These are phyloP conservation scores for Ctenomys sociabilis DNA, from an alignment of 2,113 vertebrate species.

Conservation along the genomic window DNA sequence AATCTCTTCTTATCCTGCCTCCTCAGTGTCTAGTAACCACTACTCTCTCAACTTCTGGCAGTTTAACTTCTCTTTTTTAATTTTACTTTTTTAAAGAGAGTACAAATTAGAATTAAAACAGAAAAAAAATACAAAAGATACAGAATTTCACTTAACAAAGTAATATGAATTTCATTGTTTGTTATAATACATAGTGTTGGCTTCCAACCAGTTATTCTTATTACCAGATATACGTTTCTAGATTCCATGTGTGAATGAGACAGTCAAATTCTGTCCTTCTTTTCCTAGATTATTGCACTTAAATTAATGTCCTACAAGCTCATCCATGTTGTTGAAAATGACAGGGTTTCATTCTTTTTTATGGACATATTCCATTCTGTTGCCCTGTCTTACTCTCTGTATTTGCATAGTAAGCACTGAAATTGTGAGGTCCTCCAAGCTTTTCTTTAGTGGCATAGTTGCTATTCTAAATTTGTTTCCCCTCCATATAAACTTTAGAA, in stretches of 20 bases:
- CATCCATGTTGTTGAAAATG: background rate
- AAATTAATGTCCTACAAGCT: background rate
- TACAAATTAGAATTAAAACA: too few relatives aligned
- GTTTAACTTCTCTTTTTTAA: background rate
- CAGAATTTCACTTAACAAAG: too few relatives aligned
- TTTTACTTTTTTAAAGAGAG: too few relatives aligned
- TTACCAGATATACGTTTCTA: background rate
- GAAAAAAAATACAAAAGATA: too few relatives aligned
- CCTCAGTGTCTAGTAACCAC: background rate
- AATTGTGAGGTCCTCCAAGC: background rate
- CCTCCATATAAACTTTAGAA: background rate
- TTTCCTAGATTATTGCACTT: background rate
- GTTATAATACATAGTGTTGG: too few relatives aligned
- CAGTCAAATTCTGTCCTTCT: background rate
- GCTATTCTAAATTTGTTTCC: background rate
- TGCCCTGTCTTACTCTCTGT: background rate
- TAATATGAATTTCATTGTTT: too few relatives aligned
- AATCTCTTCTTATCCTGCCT: background rate
- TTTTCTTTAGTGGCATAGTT: background rate
- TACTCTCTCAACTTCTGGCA: background rate
- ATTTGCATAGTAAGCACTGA: background rate
- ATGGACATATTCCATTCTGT: background rate
- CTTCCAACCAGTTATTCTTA: too few relatives aligned
- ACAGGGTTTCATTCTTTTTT: background rate
- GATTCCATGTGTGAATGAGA: background rate